phyloP scores from a whole-genome alignment of 1,140 invertebrate genomes.

The Cryptotermes secundus region DNA sequence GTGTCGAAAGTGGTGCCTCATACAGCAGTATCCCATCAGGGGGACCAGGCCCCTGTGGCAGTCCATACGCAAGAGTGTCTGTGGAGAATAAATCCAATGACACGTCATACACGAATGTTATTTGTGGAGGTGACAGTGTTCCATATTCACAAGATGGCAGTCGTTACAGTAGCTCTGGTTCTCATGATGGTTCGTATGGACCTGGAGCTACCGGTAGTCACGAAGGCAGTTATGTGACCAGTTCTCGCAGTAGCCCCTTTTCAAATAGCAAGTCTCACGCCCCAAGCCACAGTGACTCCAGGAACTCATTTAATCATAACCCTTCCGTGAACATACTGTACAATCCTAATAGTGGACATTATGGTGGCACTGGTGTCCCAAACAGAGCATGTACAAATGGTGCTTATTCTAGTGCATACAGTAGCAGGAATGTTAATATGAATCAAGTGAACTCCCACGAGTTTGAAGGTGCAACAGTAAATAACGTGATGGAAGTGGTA shows the following conservation, averaged over 20 bases:
- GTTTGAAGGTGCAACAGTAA: not conserved
- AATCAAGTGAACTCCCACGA: not conserved
- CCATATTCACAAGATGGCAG: not conserved
- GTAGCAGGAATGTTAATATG: not conserved
- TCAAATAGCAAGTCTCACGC: not conserved
- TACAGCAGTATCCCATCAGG: not conserved
- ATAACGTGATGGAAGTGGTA: conserved; percentile 8
- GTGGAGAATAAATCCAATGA: not conserved
- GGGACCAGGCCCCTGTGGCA: not conserved
- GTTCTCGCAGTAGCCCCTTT: not conserved
- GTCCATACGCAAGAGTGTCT: not conserved
- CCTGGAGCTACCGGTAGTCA: not conserved
- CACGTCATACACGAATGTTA: not conserved
- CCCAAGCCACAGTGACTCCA: not conserved
- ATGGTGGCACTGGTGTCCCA: not conserved
- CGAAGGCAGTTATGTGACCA: not conserved
- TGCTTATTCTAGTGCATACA: conserved; percentile 16
- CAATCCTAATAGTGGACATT: conserved; percentile 7
- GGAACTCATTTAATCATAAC: conserved; percentile 8
- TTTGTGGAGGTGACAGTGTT: not conserved
- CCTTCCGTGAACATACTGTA: not conserved
- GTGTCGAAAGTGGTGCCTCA: conserved; percentile 1
- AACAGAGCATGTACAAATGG: not conserved
- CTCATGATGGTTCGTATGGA: not conserved
- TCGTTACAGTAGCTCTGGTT: not conserved